Conservation (phyloP, 2,113 vertebrate genomes). For the Perca schrenkii region DNA sequence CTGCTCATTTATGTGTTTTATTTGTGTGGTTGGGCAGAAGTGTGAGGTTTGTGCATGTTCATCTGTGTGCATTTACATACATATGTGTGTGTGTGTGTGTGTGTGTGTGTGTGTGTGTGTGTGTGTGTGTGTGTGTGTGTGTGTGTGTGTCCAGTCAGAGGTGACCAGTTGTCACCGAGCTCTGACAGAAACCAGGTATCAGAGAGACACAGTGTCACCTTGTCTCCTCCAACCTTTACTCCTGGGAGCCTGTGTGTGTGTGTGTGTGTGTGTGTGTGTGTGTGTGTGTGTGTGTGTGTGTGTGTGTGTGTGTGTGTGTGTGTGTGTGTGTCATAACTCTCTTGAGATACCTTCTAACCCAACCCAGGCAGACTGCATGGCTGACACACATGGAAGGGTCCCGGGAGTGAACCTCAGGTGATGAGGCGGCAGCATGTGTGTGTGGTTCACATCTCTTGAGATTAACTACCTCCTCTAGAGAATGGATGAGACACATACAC, state of each 20-base stretch:
- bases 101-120: constrained; percentile 24
- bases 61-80: constrained; percentile 10
- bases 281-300: constrained; percentile 29
- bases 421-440: constrained; percentile 60
- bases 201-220: constrained; percentile 69
- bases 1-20: constrained; percentile 12
- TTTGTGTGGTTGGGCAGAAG: constrained; percentile 17
- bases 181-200: constrained; percentile 75
- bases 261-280: constrained; percentile 15
- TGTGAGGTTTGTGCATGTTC: constrained; percentile 17
- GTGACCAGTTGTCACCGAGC: constrained; percentile 69
- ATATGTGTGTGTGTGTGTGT: constrained; percentile 2
- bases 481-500: constrained; percentile 30
- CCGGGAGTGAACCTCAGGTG: constrained; percentile 71
- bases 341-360: constrained; percentile 49
- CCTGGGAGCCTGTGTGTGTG: constrained; percentile 13
- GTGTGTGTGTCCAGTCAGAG: constrained; percentile 50
- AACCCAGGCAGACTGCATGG: constrained; percentile 59
- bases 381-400: constrained; percentile 66
- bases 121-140: constrained; percentile 21
- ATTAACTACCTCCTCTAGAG: constrained; percentile 43
- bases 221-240: constrained; percentile 69
- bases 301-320: constrained; percentile 33
- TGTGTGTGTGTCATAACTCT: constrained; percentile 47
- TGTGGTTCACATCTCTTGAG: constrained; percentile 65